Percentiles rank a stretch among this genome's conserved stretches.
These are phyloP conservation scores for Phoxinus phoxinus DNA, from an alignment of 2,113 vertebrate species.

Conservation along the genomic window DNA sequence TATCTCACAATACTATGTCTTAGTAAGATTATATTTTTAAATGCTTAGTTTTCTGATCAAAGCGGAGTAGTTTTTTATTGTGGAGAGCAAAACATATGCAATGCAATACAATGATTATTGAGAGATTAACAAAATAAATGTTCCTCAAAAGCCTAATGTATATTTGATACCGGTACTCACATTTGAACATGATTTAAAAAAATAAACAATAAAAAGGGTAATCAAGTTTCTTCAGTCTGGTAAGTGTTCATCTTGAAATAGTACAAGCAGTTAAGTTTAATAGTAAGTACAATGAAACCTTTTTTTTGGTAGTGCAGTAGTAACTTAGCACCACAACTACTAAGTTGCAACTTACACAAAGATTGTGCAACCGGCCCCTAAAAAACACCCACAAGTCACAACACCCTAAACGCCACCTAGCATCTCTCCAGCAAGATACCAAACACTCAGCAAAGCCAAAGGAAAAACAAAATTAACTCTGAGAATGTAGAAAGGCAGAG, in stretches of 20 bases:
- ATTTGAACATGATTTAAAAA: too few species aligned
- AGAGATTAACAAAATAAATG: too few species aligned
- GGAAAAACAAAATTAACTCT: background rate
- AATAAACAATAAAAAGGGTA: too few species aligned
- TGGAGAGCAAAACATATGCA: too few species aligned
- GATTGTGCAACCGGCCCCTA: background rate
- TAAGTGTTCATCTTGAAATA: background rate
- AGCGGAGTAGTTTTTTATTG: too few species aligned
- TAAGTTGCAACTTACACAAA: background rate
- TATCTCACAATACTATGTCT: too few species aligned
- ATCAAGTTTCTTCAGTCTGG: too few species aligned
- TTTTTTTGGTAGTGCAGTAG: background rate
- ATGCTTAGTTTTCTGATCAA: too few species aligned
- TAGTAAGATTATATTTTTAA: too few species aligned
- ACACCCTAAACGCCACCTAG: slow-evolving; percentile 48
- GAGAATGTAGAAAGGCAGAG: slow-evolving; percentile 59
- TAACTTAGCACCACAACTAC: background rate
- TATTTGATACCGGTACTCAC: too few species aligned
- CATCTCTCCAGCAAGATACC: slow-evolving; percentile 39
- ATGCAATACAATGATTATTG: too few species aligned
- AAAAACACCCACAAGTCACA: background rate
- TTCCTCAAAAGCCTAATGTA: too few species aligned
- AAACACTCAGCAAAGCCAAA: background rate
- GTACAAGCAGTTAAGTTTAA: background rate
- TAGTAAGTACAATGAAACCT: background rate